Percentiles rank a stretch among this genome's conserved stretches.
Conservation (phyloP, 1,140 invertebrate genomes). For the Meloidogyne chitwoodi region DNA sequence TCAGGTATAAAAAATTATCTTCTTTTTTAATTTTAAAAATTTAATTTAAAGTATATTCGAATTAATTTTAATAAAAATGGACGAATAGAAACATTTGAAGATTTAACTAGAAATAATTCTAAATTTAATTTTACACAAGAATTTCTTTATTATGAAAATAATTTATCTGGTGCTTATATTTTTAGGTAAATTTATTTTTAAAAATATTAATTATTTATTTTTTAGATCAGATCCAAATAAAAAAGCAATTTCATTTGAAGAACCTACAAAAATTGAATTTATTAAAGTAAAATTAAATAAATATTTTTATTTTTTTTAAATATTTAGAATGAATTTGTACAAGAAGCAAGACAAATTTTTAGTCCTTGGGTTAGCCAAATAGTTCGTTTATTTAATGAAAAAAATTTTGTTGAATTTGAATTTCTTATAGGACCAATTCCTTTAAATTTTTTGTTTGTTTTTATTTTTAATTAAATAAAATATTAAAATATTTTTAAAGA, state of each 20-base stretch:
- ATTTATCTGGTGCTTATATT: constrained; percentile 24
- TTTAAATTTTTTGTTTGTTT: constrained; percentile 38
- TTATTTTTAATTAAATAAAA: not conserved
- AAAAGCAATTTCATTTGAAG: not conserved
- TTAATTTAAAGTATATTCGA: constrained; percentile 12
- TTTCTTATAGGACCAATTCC: constrained; percentile 92
- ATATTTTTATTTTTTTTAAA: not conserved
- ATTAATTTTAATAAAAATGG: constrained; percentile 23
- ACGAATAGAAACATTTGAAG: constrained; percentile 12
- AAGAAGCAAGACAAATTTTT: constrained; percentile 76
- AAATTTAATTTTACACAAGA: constrained; percentile 19
- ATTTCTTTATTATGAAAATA: constrained; percentile 19
- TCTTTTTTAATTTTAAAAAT: constrained; percentile 3
- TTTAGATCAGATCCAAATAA: not conserved
- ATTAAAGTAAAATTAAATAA: not conserved
- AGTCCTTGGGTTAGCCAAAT: constrained; percentile 77
- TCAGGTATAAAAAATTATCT: not conserved
- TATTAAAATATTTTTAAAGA: constrained; percentile 61
- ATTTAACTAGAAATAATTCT: constrained; percentile 5
- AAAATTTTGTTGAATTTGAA: constrained; percentile 74
- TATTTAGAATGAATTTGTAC: constrained; percentile 69
- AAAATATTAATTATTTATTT: not conserved
- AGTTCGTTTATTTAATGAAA: constrained; percentile 71
- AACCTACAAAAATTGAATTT: constrained; percentile 18
- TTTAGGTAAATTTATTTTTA: constrained; percentile 62